A percentile compares a stretch with the other conserved stretches of the same genome.
Evolutionary conservation across 2,888 invertebrate genomes (phyloP).

Genomic region (Oligia strigilis): DNA sequence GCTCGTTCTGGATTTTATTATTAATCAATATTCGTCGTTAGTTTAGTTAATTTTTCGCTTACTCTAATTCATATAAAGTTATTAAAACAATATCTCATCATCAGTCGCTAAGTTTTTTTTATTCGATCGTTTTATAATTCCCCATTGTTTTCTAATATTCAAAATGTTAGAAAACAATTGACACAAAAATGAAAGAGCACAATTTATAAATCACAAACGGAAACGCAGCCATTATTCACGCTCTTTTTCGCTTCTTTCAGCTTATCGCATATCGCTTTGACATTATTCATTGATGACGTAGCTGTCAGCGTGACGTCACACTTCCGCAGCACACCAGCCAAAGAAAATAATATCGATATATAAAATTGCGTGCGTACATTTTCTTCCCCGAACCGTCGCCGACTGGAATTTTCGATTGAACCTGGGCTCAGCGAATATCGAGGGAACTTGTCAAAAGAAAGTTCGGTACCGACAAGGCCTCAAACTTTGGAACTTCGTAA

Average conservation of each 20-base stretch:
- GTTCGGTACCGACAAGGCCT: constrained; percentile 72
- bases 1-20: no score
- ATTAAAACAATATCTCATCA: no score
- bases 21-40: no score
- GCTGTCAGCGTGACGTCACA: constrained; percentile 48
- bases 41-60: no score
- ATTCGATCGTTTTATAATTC: no score
- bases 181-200: background rate
- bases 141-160: no score
- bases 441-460: constrained; percentile 77
- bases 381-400: constrained; percentile 39
- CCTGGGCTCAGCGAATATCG: constrained; percentile 67
- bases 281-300: constrained; percentile 56
- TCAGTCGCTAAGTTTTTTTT: no score
- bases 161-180: background rate
- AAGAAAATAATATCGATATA: constrained; percentile 49
- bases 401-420: constrained; percentile 69
- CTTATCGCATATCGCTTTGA: constrained; percentile 37
- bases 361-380: constrained; percentile 53
- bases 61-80: no score
- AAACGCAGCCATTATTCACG: constrained; percentile 42
- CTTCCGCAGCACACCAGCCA: constrained; percentile 36
- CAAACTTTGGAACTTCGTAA: constrained; percentile 72
- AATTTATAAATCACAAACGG: constrained; percentile 19
- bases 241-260: constrained; percentile 33